Evolutionary conservation across 2,113 vertebrate genomes (phyloP).

Genomic region (Puffinus mauretanicus): DNA sequence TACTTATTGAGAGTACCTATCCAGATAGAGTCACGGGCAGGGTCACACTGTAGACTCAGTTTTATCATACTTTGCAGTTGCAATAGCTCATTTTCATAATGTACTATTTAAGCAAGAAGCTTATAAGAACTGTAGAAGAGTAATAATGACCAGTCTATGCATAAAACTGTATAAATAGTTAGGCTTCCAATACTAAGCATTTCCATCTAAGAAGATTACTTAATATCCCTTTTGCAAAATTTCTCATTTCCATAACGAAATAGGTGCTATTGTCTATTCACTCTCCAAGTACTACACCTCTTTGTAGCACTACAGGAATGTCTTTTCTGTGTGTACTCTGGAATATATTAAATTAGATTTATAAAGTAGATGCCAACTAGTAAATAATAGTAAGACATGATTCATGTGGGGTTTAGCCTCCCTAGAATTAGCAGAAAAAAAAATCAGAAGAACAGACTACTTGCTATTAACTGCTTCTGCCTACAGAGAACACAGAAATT

Average conservation of each 20-base stretch:
- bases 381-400: constrained; percentile 1
- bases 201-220: constrained; percentile 60
- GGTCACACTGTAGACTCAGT: constrained; percentile 50
- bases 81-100: constrained; percentile 69
- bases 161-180: constrained; percentile 63
- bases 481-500: constrained; percentile 31
- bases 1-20: constrained; percentile 55
- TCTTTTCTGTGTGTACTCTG: neutral
- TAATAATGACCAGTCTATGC: constrained; percentile 61
- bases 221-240: constrained; percentile 44
- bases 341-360: constrained; percentile 19
- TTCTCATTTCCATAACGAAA: constrained; percentile 59
- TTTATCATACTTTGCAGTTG: constrained; percentile 62
- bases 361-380: neutral
- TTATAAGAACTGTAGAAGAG: constrained; percentile 58
- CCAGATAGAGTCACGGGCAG: constrained; percentile 56
- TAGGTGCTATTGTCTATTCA: constrained; percentile 38
- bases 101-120: constrained; percentile 65
- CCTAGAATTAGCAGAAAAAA: constrained; percentile 9
- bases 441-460: neutral
- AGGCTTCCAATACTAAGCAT: constrained; percentile 31
- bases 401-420: neutral
- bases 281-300: neutral
- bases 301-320: constrained; percentile 1
- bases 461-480: constrained; percentile 10